Evolutionary conservation across 1,140 invertebrate species (phyloP).

Genomic region (Wiebesia pumilae): DNA sequence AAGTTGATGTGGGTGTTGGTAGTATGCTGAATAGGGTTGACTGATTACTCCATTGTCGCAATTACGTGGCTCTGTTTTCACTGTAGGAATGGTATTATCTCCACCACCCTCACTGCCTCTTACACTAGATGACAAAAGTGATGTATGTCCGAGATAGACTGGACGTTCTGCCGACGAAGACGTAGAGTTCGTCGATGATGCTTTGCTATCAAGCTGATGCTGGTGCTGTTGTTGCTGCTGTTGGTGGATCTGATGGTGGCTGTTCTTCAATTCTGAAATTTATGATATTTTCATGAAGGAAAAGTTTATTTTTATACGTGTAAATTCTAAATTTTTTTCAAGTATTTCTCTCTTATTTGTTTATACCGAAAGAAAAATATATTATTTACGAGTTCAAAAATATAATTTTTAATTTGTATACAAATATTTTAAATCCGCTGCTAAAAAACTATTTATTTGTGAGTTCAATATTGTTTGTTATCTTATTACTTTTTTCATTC

Average conservation of each 20-base stretch:
- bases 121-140: slow-evolving; percentile 67
- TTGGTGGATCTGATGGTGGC: slow-evolving; percentile 37
- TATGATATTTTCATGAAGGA: neutral
- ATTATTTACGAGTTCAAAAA: neutral
- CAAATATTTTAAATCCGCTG: neutral
- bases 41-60: slow-evolving; percentile 70
- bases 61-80: slow-evolving; percentile 73
- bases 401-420: slow-evolving; percentile 21
- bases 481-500: no score
- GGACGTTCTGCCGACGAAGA: slow-evolving; percentile 66
- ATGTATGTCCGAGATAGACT: slow-evolving; percentile 72
- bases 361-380: neutral
- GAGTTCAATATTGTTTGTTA: no score
- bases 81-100: slow-evolving; percentile 61
- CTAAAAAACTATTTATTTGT: no score
- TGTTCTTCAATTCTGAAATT: slow-evolving; percentile 65
- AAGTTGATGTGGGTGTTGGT: slow-evolving; percentile 72
- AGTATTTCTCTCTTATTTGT: neutral
- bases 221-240: slow-evolving; percentile 62
- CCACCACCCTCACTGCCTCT: slow-evolving; percentile 66
- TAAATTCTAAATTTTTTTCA: neutral
- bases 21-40: slow-evolving; percentile 71
- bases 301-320: neutral
- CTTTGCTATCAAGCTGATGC: slow-evolving; percentile 68
- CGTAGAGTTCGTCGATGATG: slow-evolving; percentile 61